These are phyloP conservation scores for Diplazon laetatorius DNA, from an alignment of 2,888 invertebrate genomes.

Conservation along the genomic window DNA sequence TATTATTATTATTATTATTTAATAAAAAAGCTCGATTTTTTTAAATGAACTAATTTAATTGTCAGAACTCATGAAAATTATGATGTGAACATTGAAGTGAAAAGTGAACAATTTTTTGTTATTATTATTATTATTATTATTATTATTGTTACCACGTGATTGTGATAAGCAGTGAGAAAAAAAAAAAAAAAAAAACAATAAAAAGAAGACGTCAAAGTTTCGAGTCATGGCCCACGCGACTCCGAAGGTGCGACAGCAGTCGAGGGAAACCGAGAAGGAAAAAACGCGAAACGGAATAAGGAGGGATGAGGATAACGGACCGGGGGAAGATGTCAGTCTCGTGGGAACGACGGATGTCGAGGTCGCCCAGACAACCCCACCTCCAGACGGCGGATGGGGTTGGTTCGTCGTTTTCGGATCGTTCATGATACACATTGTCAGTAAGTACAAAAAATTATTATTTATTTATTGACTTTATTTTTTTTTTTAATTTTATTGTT, in stretches of 20 bases:
- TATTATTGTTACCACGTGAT: slow-evolving; percentile 11
- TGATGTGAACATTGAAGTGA: no score
- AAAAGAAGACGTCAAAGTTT: slow-evolving; percentile 25
- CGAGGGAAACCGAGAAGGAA: slow-evolving; percentile 34
- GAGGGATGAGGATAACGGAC: slow-evolving; percentile 63
- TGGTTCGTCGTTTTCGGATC: slow-evolving; percentile 97
- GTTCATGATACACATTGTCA: slow-evolving; percentile 97
- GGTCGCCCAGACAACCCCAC: slow-evolving; percentile 83
- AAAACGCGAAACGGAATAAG: slow-evolving; percentile 49
- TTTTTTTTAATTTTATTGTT: neutral
- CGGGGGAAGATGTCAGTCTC: slow-evolving; percentile 55
- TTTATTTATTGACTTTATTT: neutral
- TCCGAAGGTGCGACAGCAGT: slow-evolving; percentile 56
- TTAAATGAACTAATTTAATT: no score
- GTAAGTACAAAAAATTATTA: slow-evolving; percentile 86
- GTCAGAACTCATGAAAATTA: no score
- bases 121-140: neutral
- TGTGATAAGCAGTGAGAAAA: neutral
- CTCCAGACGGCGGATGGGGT: slow-evolving; percentile 97
- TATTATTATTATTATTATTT: neutral
- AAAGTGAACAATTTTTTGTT: no score
- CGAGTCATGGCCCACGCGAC: slow-evolving; percentile 71
- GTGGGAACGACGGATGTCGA: slow-evolving; percentile 42
- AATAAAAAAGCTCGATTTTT: no score
- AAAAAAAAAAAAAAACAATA: no score